Base-by-base conservation (phyloP, 37 sponge, comb jelly and placozoan genomes). In the Diacarnus erythraeanus region DNA sequence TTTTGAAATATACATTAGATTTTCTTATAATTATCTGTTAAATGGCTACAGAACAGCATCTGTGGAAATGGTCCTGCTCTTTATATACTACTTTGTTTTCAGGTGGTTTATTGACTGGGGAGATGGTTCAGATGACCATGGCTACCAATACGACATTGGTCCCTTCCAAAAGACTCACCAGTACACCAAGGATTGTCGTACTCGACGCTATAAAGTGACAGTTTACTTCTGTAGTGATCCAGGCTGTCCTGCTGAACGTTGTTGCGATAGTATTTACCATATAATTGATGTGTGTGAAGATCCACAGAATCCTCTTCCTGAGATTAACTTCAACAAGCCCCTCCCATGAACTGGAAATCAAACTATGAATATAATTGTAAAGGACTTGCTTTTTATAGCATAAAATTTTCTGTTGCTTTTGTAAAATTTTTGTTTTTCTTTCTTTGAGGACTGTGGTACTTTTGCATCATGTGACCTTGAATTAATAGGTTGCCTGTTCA, bases 101-200 rank as follows among this genome's bases (percentile, higher is more conserved):
- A 81, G 82, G 42, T 81, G 51, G 33, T 71, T 42, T 60, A 71
- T 81, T 39, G 38, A 81, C 63, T 81, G 82, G 82, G 82, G 82
- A 26, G 82, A 81, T 39, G 65, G 65, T 4, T 26, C 73, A 59
- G 33, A 27, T 26, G 33, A 42, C 22, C 34, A 59, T 40, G 64
- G 60, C 20, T 27, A 60, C 23, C 61, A 33, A 27, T 38, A 61
- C 2, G 22, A 57, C 58, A 23, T 81, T 9, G 82, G 82, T 20
- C 82, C 82, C 17, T 81, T 71, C 72, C 82, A 81, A 59, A n/a
- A 51, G 23, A 64, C 64, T 38, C 82, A 81, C 42, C 82, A 81
- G 64, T 81, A 81, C 47, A 36, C 63, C 1, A 59, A 81, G 21
- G 30, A 59, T 34, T 42, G 61, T 33, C 23, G 26, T 6, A 39